These are phyloP conservation scores for Buphagus erythrorhynchus DNA, from an alignment of 2,797 vertebrate species.

Conservation along the genomic window DNA sequence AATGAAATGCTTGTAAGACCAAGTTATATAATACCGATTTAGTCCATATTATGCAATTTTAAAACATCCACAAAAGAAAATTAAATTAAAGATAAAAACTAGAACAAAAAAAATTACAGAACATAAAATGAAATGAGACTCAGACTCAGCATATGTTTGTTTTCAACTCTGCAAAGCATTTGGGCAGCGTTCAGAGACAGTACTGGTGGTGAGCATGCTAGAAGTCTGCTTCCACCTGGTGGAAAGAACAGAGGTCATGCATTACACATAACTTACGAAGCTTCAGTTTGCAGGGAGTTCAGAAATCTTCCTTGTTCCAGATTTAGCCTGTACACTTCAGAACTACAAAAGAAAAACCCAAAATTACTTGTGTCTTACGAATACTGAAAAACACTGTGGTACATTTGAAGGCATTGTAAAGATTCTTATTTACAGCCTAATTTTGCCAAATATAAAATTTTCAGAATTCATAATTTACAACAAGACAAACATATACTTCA, in stretches of 20 bases:
- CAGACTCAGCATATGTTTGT: background rate
- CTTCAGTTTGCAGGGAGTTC: constrained; percentile 91
- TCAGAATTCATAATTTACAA: background rate
- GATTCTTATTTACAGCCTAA: background rate
- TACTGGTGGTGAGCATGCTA: background rate
- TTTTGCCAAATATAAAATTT: background rate
- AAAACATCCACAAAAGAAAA: constrained; percentile 4
- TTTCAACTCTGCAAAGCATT: background rate
- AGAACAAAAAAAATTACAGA: background rate
- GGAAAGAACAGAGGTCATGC: background rate
- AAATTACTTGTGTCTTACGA: background rate
- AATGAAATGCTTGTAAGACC: constrained; percentile 21
- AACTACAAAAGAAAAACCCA: constrained; percentile 75
- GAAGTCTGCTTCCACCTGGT: constrained; percentile 72
- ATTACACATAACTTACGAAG: constrained; percentile 83
- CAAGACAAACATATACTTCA: background rate
- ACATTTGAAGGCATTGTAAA: background rate
- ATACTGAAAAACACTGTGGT: background rate
- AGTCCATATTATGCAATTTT: constrained; percentile 15
- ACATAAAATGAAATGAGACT: constrained; percentile 8
- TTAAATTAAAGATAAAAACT: constrained; percentile 13
- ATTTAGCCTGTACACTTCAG: constrained; percentile 92
- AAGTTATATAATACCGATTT: constrained; percentile 19
- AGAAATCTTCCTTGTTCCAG: constrained; percentile 95
- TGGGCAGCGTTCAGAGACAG: background rate